These are phyloP conservation scores for Clavelina lepadiformis DNA, from an alignment of 23 tunicate species.

Conservation along the genomic window DNA sequence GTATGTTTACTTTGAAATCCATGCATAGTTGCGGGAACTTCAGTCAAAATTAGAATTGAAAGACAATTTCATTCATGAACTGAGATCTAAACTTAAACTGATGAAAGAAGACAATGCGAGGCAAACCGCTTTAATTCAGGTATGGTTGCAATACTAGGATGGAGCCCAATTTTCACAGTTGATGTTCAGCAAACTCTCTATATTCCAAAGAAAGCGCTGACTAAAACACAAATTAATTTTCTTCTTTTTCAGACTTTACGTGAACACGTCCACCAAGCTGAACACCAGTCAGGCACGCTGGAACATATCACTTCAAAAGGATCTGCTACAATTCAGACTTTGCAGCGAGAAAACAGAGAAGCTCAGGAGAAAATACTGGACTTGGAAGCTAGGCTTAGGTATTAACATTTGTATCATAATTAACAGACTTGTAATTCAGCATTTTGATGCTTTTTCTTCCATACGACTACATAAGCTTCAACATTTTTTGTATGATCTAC, in stretches of 20 bases:
- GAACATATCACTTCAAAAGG: constrained; percentile 71
- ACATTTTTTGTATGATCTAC: not conserved
- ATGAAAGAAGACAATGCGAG: constrained; percentile 61
- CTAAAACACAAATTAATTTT: not conserved
- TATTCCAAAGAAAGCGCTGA: not conserved
- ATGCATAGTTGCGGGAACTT: constrained; percentile 24
- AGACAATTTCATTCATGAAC: constrained; percentile 57
- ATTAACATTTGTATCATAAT: no score
- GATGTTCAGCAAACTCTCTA: not conserved
- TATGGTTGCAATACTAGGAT: not conserved
- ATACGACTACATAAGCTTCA: not conserved
- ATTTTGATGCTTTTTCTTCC: no score
- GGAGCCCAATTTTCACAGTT: not conserved
- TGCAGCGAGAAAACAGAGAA: constrained; percentile 80
- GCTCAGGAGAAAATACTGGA: constrained; percentile 71
- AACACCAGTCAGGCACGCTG: constrained; percentile 51
- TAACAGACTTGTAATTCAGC: no score
- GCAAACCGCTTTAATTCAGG: constrained; percentile 53
- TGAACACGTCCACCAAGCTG: constrained; percentile 58
- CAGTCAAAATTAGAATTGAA: constrained; percentile 51
- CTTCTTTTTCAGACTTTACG: constrained; percentile 34
- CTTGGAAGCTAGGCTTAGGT: constrained; percentile 73
- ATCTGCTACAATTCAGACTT: constrained; percentile 55
- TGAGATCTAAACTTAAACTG: constrained; percentile 45
- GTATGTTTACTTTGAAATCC: not conserved